Evolutionary conservation across 2,888 invertebrate genomes (phyloP).

Genomic region (Cephus runcator): DNA sequence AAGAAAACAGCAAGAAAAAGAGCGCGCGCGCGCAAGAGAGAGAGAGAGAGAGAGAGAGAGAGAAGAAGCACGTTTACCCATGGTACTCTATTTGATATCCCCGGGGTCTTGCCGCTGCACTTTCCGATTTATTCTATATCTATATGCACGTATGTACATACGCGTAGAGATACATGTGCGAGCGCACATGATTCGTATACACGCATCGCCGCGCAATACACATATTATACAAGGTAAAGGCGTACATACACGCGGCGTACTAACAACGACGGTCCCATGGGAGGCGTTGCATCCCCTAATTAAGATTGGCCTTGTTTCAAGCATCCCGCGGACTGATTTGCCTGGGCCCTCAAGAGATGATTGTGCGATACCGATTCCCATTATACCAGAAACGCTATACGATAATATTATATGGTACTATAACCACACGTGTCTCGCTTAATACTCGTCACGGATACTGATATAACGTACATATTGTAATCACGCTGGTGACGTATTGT

Average conservation of each 20-base stretch:
- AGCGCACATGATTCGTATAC: conserved; percentile 11
- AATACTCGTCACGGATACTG: too few relatives aligned
- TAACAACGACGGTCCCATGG: conserved; percentile 31
- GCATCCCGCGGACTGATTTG: conserved; percentile 20
- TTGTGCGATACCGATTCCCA: conserved; percentile 7
- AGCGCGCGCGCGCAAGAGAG: too few relatives aligned
- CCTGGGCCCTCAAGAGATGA: conserved; percentile 21
- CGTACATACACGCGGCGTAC: background rate
- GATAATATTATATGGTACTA: too few relatives aligned
- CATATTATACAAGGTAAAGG: conserved; percentile 7
- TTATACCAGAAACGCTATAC: background rate
- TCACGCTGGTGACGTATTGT: too few relatives aligned
- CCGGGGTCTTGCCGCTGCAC: conserved; percentile 44
- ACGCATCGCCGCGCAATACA: conserved; percentile 12
- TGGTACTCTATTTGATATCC: conserved; percentile 61
- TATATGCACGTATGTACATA: conserved; percentile 12
- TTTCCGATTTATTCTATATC: conserved; percentile 36
- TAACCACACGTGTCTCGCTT: too few relatives aligned
- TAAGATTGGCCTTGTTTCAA: conserved; percentile 50
- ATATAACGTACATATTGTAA: too few relatives aligned
- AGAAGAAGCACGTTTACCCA: conserved; percentile 1
- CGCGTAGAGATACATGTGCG: conserved; percentile 9
- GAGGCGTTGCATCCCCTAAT: conserved; percentile 49
- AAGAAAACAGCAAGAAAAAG: conserved; percentile 1
- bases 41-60: background rate